Evolutionary conservation across 1,140 invertebrate species (phyloP), one percentile per base, ranked within the genome.

Genomic region (Probaryconus sp.): DNA sequence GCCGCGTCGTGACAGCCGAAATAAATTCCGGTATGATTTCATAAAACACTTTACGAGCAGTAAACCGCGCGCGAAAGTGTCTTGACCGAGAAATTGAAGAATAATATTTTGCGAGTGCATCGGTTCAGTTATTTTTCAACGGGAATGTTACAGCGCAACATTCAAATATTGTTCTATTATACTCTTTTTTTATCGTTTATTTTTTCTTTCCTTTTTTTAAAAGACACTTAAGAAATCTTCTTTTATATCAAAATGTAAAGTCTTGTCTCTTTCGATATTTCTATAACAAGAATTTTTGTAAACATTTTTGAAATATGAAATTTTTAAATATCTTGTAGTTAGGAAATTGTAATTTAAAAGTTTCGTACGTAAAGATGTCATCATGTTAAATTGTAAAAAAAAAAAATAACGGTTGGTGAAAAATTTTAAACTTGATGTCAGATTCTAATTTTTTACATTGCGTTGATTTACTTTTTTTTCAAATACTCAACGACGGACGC

Each of bases 11-110:
- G n/a, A n/a, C n/a, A 33, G 47, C 11, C 31, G 55, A 69, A 61
- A 61, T 69, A 69, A 69, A 61, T 69, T 69, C 61, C 31, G 55
- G 20, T 47, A 61, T 61, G 65, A 69, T 69, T 69, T 35, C 53
- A 69, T 45, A 53, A 45, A 26, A 51, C 53, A 69, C 55, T 69
- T 60, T 69, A 69, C 65, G 53, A 45, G 47, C 30, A 38, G 45
- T 60, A 69, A 69, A 69, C 55, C 55, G 38, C 58, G 64, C 58
- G 58, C 64, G 38, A 58, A 68, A n/a, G 51, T 48, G 53, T 33
- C 64, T 68, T 68, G 53, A 68, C 53, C 64, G 53, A 58, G 58
- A 68, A 68, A 68, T 68, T 68, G 64, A 68, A 68, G 51, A 68
- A 68, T 58, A 68, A 68, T 68, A 68, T 68, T 68, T 68, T 58